Evolutionary conservation across 2,797 vertebrate genomes (phyloP).

Genomic region (Lithobates pipiens): DNA sequence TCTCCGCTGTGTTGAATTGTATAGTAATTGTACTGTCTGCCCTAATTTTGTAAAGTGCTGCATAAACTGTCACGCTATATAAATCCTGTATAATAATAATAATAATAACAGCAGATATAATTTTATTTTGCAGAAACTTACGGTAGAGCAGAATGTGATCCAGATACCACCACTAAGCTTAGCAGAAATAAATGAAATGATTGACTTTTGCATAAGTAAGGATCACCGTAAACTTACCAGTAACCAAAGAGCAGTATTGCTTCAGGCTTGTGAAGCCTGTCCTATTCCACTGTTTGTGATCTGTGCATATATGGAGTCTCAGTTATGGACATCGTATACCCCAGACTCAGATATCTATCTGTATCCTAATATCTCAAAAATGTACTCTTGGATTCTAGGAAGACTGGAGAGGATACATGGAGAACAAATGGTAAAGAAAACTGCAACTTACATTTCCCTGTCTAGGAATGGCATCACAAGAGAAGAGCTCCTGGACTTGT

Average conservation of each 20-base stretch:
- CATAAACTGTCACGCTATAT: too few relatives aligned
- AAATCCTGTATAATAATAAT: too few relatives aligned
- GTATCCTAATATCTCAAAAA: constrained; percentile 64
- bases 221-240: constrained; percentile 67
- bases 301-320: constrained; percentile 70
- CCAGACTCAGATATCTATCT: constrained; percentile 64
- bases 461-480: constrained; percentile 74
- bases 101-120: too few relatives aligned
- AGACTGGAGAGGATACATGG: constrained; percentile 74
- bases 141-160: constrained; percentile 64
- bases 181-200: constrained; percentile 66
- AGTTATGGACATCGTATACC: constrained; percentile 72
- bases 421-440: constrained; percentile 70
- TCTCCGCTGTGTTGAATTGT: too few relatives aligned
- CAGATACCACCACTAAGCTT: constrained; percentile 68
- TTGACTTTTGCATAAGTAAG: constrained; percentile 63
- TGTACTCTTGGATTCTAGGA: constrained; percentile 68
- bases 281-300: constrained; percentile 73
- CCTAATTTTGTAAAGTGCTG: too few relatives aligned
- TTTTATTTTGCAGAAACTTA: constrained; percentile 61
- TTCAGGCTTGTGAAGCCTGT: constrained; percentile 70
- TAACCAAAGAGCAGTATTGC: constrained; percentile 70
- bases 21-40: too few relatives aligned
- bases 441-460: constrained; percentile 68
- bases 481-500: constrained; percentile 74